Conservation (phyloP, 2,888 invertebrate genomes). For the Agrochola lota region DNA sequence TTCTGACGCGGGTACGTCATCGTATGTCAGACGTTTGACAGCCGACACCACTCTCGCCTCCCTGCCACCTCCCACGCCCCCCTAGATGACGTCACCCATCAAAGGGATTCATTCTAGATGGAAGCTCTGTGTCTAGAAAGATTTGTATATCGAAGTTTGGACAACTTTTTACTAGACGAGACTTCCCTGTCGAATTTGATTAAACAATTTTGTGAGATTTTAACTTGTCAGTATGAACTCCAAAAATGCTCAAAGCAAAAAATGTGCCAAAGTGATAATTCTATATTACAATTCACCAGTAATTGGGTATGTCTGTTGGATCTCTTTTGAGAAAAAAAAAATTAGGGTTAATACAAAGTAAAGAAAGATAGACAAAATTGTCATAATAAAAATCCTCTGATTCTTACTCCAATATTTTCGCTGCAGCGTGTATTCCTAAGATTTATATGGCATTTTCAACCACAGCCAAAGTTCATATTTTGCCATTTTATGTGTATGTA, state of each 20-base stretch:
- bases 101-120: constrained; percentile 31
- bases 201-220: background rate
- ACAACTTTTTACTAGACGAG: background rate
- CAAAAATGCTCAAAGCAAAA: background rate
- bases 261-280: background rate
- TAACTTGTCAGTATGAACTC: background rate
- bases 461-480: constrained; percentile 83
- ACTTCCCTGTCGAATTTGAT: background rate
- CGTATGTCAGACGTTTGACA: constrained; percentile 85
- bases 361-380: background rate
- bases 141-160: background rate
- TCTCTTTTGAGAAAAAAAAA: background rate
- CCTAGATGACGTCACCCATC: constrained; percentile 76
- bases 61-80: constrained; percentile 62
- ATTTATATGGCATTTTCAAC: constrained; percentile 66
- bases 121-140: constrained; percentile 13
- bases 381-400: background rate
- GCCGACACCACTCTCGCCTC: constrained; percentile 75
- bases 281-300: background rate
- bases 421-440: constrained; percentile 44
- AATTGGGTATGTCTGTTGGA: background rate
- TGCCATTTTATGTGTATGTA: constrained; percentile 86
- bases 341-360: background rate
- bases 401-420: constrained; percentile 33
- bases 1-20: constrained; percentile 81